Evolutionary conservation across 2,797 vertebrate genomes (phyloP).

Genomic region (Heliangelus exortis): DNA sequence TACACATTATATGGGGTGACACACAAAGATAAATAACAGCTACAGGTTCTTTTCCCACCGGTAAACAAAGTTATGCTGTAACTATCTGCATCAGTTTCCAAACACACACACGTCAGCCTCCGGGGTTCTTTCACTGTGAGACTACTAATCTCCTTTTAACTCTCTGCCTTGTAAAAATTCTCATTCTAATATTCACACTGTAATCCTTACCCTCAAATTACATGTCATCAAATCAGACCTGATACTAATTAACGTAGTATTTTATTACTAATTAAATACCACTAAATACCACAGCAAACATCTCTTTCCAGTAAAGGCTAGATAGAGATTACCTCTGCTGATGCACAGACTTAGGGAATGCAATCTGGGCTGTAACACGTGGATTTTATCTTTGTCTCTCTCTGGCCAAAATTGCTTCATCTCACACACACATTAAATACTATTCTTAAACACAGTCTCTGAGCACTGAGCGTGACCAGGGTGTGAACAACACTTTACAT

Average conservation of each 20-base stretch:
- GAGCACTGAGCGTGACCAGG: neutral
- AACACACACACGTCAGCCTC: neutral
- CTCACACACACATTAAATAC: neutral
- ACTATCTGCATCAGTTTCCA: neutral
- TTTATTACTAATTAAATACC: slow-evolving; percentile 39
- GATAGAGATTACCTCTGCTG: neutral
- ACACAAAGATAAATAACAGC: neutral
- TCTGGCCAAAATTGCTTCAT: neutral
- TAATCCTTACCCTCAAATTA: slow-evolving; percentile 9
- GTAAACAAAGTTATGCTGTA: neutral
- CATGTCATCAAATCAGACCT: neutral
- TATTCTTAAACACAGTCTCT: neutral
- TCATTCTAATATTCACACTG: neutral
- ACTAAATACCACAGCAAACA: neutral
- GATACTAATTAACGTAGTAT: neutral
- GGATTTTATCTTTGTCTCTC: neutral
- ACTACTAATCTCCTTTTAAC: neutral
- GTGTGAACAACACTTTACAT: neutral
- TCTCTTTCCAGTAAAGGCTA: neutral
- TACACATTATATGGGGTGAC: rapidly evolving
- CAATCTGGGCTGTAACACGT: neutral
- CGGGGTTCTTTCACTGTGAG: neutral
- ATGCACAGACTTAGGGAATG: neutral
- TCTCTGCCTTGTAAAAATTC: neutral
- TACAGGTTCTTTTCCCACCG: neutral